phyloP scores from a whole-genome alignment of 2,797 vertebrate species.

The Gymnothorax javanicus region DNA sequence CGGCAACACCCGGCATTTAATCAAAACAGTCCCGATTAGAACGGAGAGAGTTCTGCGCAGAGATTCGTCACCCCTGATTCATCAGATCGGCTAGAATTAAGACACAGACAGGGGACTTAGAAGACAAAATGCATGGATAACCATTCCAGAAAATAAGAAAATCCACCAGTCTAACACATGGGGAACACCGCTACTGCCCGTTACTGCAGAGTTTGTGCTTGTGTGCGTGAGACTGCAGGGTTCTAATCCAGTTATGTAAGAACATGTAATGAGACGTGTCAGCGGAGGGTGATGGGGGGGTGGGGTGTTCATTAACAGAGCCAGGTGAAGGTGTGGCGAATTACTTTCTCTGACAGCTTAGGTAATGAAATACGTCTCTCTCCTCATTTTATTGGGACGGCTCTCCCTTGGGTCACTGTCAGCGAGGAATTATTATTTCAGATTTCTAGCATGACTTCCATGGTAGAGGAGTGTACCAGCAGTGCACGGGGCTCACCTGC shows the following conservation, averaged over 20 bases:
- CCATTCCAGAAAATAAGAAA: too few relatives aligned
- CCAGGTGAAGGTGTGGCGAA: neutral
- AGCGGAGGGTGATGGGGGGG: neutral
- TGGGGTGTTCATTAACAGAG: neutral
- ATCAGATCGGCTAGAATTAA: neutral
- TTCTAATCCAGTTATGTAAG: neutral
- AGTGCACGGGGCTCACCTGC: neutral
- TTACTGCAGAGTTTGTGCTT: neutral
- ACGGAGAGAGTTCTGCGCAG: neutral
- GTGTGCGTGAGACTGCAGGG: neutral
- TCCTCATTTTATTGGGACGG: neutral
- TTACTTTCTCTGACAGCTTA: neutral
- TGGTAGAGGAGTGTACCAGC: neutral
- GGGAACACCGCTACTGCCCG: neutral
- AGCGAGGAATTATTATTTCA: constrained; percentile 18
- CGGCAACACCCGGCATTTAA: neutral
- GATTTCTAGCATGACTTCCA: neutral
- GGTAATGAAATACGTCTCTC: neutral
- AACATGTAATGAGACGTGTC: neutral
- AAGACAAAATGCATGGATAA: neutral
- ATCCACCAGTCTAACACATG: neutral
- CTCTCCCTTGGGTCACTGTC: constrained; percentile 8
- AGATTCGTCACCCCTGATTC: neutral
- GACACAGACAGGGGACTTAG: neutral
- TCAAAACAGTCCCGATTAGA: neutral